These are phyloP conservation scores for Callimorpha dominula DNA, from an alignment of 2,888 invertebrate genomes.

Conservation along the genomic window DNA sequence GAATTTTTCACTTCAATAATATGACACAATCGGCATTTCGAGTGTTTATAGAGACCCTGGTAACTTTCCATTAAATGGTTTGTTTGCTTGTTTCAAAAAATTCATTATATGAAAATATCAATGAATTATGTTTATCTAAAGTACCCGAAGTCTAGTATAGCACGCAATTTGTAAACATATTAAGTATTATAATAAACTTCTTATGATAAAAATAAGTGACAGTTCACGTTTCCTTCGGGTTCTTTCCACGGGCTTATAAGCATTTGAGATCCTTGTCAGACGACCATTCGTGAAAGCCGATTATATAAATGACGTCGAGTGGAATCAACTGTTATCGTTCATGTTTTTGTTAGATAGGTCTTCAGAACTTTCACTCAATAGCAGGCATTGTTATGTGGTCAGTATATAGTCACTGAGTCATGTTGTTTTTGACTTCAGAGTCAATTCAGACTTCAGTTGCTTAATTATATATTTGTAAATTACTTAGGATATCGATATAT, in stretches of 20 bases:
- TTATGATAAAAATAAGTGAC: conserved; percentile 14
- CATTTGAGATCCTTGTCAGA: conserved; percentile 22
- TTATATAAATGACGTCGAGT: conserved; percentile 31
- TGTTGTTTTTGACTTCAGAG: too few relatives aligned
- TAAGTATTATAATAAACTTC: conserved; percentile 15
- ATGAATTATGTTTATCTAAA: neutral
- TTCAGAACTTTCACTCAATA: neutral
- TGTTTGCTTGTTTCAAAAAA: neutral
- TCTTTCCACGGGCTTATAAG: conserved; percentile 30
- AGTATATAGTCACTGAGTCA: too few relatives aligned
- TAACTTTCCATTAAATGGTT: neutral
- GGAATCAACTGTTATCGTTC: conserved; percentile 12
- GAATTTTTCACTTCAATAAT: too few relatives aligned
- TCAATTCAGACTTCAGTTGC: too few relatives aligned
- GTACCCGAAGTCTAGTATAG: conserved; percentile 6
- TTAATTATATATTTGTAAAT: too few relatives aligned
- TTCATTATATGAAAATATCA: neutral
- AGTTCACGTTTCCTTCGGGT: conserved; percentile 13
- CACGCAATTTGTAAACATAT: conserved; percentile 16
- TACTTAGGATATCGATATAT: too few relatives aligned
- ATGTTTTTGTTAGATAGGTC: neutral
- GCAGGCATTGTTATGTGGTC: neutral
- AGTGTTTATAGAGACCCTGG: neutral
- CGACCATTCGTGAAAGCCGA: conserved; percentile 35
- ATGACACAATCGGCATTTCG: neutral